phyloP scores from a whole-genome alignment of 2,888 invertebrate species.

The Scaeva pyrastri region DNA sequence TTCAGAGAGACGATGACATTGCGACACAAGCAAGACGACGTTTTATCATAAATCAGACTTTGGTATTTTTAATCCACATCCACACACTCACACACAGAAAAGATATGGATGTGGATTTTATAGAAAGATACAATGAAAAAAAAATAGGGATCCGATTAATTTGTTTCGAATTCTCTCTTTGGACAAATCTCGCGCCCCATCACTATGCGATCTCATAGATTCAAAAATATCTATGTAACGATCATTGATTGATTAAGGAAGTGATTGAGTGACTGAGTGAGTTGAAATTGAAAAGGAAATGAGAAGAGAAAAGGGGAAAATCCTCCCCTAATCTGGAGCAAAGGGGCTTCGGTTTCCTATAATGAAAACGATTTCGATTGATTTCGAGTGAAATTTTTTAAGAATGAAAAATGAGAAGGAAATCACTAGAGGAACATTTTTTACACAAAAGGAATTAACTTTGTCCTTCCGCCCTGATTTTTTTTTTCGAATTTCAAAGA shows the following conservation, averaged over 20 bases:
- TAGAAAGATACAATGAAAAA: neutral
- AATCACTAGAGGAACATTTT: slow-evolving; percentile 17
- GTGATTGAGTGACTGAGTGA: neutral
- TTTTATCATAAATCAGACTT: slow-evolving; percentile 78
- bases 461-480: slow-evolving; percentile 55
- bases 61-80: slow-evolving; percentile 67
- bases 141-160: slow-evolving; percentile 22
- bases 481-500: slow-evolving; percentile 1
- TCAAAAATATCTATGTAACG: slow-evolving; percentile 18
- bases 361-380: slow-evolving; percentile 12
- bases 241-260: slow-evolving; percentile 67
- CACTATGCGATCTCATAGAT: slow-evolving; percentile 12
- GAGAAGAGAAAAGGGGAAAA: slow-evolving; percentile 4
- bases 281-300: slow-evolving; percentile 4
- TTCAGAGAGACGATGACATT: slow-evolving; percentile 75
- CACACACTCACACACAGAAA: slow-evolving; percentile 30
- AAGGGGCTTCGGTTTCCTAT: slow-evolving; percentile 55
- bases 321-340: slow-evolving; percentile 17
- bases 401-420: slow-evolving; percentile 41
- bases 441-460: slow-evolving; percentile 58
- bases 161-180: slow-evolving; percentile 27
- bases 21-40: slow-evolving; percentile 73
- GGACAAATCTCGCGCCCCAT: neutral
- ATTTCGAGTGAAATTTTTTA: neutral
- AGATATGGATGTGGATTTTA: neutral